Evolutionary conservation across 2,888 invertebrate species (phyloP).

Genomic region (Lasioglossum oenotherae): DNA sequence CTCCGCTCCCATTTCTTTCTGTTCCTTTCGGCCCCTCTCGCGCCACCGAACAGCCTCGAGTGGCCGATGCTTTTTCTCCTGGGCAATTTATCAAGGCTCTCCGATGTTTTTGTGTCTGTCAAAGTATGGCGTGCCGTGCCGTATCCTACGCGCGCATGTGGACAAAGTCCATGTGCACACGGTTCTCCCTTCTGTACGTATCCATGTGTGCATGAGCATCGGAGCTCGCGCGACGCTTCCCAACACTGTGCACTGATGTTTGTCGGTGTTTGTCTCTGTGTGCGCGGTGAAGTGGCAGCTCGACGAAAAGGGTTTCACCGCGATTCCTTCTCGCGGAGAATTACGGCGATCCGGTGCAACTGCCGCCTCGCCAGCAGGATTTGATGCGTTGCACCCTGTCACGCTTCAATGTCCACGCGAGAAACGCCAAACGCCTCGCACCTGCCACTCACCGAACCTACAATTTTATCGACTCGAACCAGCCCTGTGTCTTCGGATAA

Average conservation of each 20-base stretch:
- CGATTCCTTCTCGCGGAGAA: slow-evolving; percentile 69
- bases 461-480: not conserved
- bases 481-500: not conserved
- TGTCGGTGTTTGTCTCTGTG: not conserved
- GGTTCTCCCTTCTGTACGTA: not conserved
- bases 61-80: slow-evolving; percentile 77
- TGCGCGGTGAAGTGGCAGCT: slow-evolving; percentile 58
- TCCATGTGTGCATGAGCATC: slow-evolving; percentile 13
- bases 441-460: slow-evolving; percentile 25
- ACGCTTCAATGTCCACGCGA: slow-evolving; percentile 65
- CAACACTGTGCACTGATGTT: not conserved
- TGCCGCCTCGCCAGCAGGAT: slow-evolving; percentile 54
- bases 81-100: slow-evolving; percentile 80
- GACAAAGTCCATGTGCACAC: not conserved
- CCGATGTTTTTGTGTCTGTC: slow-evolving; percentile 79
- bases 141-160: slow-evolving; percentile 49
- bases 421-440: slow-evolving; percentile 30
- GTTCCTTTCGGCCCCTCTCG: slow-evolving; percentile 56
- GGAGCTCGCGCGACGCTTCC: slow-evolving; percentile 13
- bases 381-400: slow-evolving; percentile 65
- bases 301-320: slow-evolving; percentile 63
- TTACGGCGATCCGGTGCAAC: slow-evolving; percentile 66
- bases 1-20: slow-evolving; percentile 48
- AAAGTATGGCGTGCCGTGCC: slow-evolving; percentile 43
- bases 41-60: slow-evolving; percentile 70